Evolutionary conservation across 2,888 invertebrate genomes (phyloP), one percentile per base, ranked within the genome.

Genomic region (Apamea monoglypha): DNA sequence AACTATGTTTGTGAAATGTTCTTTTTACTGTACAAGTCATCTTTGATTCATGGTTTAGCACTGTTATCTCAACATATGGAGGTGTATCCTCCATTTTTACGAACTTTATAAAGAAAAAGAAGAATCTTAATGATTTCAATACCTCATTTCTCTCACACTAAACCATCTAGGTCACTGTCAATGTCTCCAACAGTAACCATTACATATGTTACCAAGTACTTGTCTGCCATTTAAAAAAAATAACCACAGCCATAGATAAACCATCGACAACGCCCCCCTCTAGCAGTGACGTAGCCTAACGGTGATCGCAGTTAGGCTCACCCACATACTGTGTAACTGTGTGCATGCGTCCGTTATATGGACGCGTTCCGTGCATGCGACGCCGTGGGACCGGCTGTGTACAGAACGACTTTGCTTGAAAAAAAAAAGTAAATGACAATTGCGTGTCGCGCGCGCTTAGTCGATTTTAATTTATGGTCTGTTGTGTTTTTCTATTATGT

Each of bases 321-420:
- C 96, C 96, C 96, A 96, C 96, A 96, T 96, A 96, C 96, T 92
- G 94, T 90, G 92, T 96, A 96, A 96, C 96, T 96, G 87, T 87
- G 95, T 94, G 94, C 94, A 91, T 91, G 91, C 91, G 91, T 90
- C 96, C 96, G 96, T 96, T 96, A 96, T 94, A 91, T 93, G 96
- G 92, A 93, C 96, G 95, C 94, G 94, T 92, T 96, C 95, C 94
- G 84, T 90, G 90, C 88, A 89, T 89, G 87, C 90, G 89, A 89
- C 91, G 91, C 89, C 93, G 94, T 93, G 94, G 91, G 94, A 94
- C 94, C 91, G 91, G 91, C 92, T 89, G 88, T 84, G 86, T 87
- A 87, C 87, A 66, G 72, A 80, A 84, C 84, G 90, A 80, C 88
- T 82, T 84, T 90, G 90, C 88, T 86, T 84, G 81, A 83, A 90